Evolutionary conservation across 2,113 vertebrate species (phyloP), one percentile per base, ranked within the genome.

Genomic region (Oplegnathus fasciatus): DNA sequence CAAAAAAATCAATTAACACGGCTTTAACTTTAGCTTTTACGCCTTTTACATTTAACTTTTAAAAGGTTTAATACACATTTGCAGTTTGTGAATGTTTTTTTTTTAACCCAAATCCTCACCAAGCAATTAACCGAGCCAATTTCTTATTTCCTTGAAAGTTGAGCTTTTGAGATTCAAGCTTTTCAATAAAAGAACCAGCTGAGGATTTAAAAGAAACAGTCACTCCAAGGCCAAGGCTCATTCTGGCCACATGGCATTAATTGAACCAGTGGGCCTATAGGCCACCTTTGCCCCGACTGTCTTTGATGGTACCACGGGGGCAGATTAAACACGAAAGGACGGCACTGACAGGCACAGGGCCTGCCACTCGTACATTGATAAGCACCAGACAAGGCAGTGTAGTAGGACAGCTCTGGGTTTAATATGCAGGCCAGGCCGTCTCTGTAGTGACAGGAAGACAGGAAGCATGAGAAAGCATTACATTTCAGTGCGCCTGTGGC

Each of bases 351-450:
- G 70, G 57, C 48, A 88, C 64, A 13, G 55, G 48, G 28, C 72
- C 64, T 68, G 81, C 58, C 71, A 71, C 72, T 71, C 64, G 74
- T 78, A 83, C 24, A 58, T 0, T 86, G 83, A 92, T 82, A 84
- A 91, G 76, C 75, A 74, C 50, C 86, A 80, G 81, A 68, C 82
- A 52, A 85, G 55, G 42, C 81, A 30, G 76, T 30, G 77, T 77
- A 50, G 48, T 48, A 34, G 75, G 58, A 83, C 81, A 55, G 66
- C 64, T 78, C 65, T 52, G 73, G 61, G 22, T 89, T 62, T 89
- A 83, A 75, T 80, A 87, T 91, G 82, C 86, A 87, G 88, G n/a
- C 75, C 85, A 58, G 68, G 83, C 70, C 78, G 52, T 48, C 70
- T 86, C 76, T 85, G 76, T 54, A 66, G 70, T 61, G 71, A 80